phyloP scores from a whole-genome alignment of 2,888 invertebrate genomes.

The Nephrotoma guestfalica region DNA sequence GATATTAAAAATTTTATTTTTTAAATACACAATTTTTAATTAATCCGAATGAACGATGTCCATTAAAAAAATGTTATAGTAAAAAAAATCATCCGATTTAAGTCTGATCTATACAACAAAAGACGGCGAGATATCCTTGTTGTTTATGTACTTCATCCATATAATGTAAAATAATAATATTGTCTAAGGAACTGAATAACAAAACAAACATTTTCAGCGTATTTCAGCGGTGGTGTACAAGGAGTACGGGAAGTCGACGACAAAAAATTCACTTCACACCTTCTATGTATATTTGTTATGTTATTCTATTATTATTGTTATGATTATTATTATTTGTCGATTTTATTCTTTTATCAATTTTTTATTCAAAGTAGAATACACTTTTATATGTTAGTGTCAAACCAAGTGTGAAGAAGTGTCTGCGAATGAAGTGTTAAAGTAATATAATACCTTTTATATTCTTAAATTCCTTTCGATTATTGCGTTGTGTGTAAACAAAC shows the following conservation, averaged over 20 bases:
- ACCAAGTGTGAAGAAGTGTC: not conserved
- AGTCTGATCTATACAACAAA: not conserved
- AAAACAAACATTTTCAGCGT: not conserved
- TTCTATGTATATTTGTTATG: not conserved
- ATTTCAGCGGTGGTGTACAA: not conserved
- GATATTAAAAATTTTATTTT: not conserved
- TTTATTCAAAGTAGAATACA: not conserved
- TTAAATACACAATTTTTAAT: not conserved
- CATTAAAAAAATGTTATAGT: not conserved
- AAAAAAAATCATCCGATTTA: not conserved
- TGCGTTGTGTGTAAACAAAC: not conserved
- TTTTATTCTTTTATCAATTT: not conserved
- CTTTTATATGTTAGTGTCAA: not conserved
- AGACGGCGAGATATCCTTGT: not conserved
- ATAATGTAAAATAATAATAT: not conserved
- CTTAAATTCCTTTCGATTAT: not conserved
- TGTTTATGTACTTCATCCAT: not conserved
- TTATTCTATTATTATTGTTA: not conserved
- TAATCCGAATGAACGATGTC: not conserved
- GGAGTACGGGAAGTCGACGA: not conserved
- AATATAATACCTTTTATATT: not conserved
- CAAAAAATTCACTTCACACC: not conserved
- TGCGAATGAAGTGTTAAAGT: not conserved
- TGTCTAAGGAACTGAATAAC: not conserved
- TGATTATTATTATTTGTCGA: not conserved